Base-by-base conservation (phyloP, 1,140 invertebrate species). In the Antheraea mylitta region DNA sequence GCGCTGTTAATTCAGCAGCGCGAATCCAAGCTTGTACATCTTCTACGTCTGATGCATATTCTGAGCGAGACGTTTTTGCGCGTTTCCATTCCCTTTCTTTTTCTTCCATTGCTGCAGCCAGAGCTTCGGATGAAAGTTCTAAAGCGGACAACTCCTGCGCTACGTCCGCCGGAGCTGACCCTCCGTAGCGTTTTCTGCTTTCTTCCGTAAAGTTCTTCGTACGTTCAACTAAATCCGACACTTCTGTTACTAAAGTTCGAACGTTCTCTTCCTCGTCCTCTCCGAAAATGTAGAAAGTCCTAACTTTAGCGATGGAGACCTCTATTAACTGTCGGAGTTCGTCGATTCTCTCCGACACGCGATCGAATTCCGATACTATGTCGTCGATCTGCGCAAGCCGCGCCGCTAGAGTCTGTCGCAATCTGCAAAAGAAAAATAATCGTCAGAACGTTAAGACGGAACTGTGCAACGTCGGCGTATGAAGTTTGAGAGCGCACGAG, bases 61-160 rank as follows among this genome's bases (percentile, higher is more conserved):
- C 97, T 19, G 94, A 94, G 18, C 97, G 94, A 64, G 96, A 94
- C 18, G 97, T 97, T 76, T 95, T 94, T 8, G 97, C 97, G 62
- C 96, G 94, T 83, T 97, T 97, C 85, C 96, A 96, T 86, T 98
- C 97, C 79, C 96, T 94, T 74, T 96, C 95, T 85, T 97, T 97
- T 78, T 97, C 96, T 76, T 98, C 97, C 96, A 98, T 96, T 9
- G 94, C 94, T 71, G 95, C 94, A 45, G 94, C 93, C 18, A 97
- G 93, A 64, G 95, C 94, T 86, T 98, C 97, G 36, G 96, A 94
- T n/a, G 96, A 93, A 59, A 98, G 90, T 90, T 97, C 96, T 71
- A 97, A 92, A 66, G 94, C 93, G 3, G 96, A 96, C 70, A 97
- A 89, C 88, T 96, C 94, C 86, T 96, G 96, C 71, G 93, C 94